Evolutionary conservation across 2,797 vertebrate species (phyloP).

Genomic region (Chromobotia macracanthus): DNA sequence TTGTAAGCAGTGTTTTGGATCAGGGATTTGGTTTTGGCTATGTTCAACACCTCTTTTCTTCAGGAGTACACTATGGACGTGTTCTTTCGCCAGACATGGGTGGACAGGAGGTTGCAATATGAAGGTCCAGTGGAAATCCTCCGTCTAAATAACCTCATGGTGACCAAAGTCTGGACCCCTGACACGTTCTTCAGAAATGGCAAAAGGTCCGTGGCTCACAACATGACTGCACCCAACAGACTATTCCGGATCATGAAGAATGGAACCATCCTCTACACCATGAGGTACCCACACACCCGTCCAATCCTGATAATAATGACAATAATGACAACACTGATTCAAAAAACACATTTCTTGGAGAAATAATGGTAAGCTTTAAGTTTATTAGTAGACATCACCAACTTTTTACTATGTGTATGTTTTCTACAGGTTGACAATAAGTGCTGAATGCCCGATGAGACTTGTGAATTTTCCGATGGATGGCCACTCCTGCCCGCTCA

Average conservation of each 20-base stretch:
- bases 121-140: constrained; percentile 96
- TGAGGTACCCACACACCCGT: constrained; percentile 81
- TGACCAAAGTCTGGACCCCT: constrained; percentile 97
- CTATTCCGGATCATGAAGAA: constrained; percentile 99
- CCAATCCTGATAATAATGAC: background rate
- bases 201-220: constrained; percentile 96
- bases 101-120: constrained; percentile 91
- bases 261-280: constrained; percentile 96
- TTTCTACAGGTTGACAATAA: constrained; percentile 90
- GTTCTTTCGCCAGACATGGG: constrained; percentile 98
- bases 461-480: constrained; percentile 99
- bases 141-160: constrained; percentile 97
- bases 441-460: constrained; percentile 96
- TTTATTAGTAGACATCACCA: background rate
- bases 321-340: background rate
- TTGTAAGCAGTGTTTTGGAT: background rate
- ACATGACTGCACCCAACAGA: constrained; percentile 98
- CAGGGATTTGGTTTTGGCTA: background rate
- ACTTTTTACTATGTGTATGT: background rate
- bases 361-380: background rate
- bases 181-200: constrained; percentile 99
- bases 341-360: too few species aligned
- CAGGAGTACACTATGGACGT: constrained; percentile 99
- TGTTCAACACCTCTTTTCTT: constrained; percentile 8
- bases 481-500: constrained; percentile 95